Evolutionary conservation across 2,888 invertebrate genomes (phyloP).

Genomic region (Chamaedrilus cognettii): DNA sequence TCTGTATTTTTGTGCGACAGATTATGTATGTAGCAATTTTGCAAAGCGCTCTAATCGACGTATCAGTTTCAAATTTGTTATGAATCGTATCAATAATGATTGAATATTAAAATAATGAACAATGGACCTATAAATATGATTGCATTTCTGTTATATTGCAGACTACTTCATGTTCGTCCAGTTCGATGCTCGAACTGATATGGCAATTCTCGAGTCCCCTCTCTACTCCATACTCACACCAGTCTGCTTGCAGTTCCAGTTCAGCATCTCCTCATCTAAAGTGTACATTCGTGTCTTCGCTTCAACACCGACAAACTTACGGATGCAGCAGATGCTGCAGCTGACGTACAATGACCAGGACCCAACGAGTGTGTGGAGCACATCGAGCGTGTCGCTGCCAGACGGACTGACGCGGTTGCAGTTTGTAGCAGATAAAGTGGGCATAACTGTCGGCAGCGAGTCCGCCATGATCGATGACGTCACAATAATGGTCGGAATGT

Average conservation of each 20-base stretch:
- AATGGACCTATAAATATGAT: no score
- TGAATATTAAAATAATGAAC: no score
- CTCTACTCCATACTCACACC: not conserved
- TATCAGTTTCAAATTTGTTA: no score
- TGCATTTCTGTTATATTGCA: no score
- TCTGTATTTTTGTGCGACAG: no score
- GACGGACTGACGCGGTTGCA: not conserved
- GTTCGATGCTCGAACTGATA: not conserved
- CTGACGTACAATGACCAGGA: not conserved
- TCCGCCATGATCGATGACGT: no score
- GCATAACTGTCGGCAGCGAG: no score
- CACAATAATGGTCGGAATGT: no score
- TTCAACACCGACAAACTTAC: not conserved
- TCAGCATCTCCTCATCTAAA: not conserved
- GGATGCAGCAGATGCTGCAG: not conserved
- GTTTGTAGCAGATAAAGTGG: not conserved
- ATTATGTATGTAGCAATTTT: no score
- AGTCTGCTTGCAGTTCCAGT: not conserved
- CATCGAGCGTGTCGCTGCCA: not conserved
- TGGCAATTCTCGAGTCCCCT: not conserved
- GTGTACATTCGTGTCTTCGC: not conserved
- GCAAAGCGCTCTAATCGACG: no score
- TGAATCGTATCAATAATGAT: no score
- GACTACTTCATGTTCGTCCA: no score
- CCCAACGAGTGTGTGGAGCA: not conserved